Conservation (phyloP, 1,140 invertebrate species). For the Drosophila neocordata region DNA sequence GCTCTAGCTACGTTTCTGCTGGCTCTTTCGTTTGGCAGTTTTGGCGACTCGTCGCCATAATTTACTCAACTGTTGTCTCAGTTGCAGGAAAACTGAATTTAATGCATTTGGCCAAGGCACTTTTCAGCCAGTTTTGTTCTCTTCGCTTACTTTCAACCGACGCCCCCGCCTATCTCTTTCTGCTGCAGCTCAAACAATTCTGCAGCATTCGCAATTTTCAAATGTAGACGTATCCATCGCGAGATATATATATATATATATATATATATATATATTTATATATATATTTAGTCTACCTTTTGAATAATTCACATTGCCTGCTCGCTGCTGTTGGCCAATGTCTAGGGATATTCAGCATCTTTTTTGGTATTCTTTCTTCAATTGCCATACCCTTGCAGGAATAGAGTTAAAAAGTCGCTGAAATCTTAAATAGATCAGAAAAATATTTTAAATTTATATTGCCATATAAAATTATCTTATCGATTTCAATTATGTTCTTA, state of each 20-base stretch:
- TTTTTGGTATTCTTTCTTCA: constrained; percentile 35
- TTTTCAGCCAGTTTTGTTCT: constrained; percentile 43
- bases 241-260: constrained; percentile 32
- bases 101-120: constrained; percentile 69
- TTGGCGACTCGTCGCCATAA: constrained; percentile 67
- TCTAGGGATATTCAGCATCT: constrained; percentile 62
- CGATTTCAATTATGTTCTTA: too few relatives aligned
- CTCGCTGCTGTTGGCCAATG: constrained; percentile 50
- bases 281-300: constrained; percentile 66
- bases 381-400: constrained; percentile 15
- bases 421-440: too few relatives aligned
- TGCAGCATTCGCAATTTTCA: constrained; percentile 40
- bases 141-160: background rate
- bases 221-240: constrained; percentile 59
- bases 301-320: constrained; percentile 75
- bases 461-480: too few relatives aligned
- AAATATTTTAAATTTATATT: too few relatives aligned
- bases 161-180: background rate
- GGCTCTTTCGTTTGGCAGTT: constrained; percentile 37
- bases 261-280: background rate
- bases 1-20: constrained; percentile 4
- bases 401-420: background rate
- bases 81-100: constrained; percentile 79
- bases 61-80: constrained; percentile 80
- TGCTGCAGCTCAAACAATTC: constrained; percentile 39